A percentile compares a stretch with the other conserved stretches of the same genome.
phyloP scores from a whole-genome alignment of 2,888 invertebrate genomes.

The Cataglyphis livida region DNA sequence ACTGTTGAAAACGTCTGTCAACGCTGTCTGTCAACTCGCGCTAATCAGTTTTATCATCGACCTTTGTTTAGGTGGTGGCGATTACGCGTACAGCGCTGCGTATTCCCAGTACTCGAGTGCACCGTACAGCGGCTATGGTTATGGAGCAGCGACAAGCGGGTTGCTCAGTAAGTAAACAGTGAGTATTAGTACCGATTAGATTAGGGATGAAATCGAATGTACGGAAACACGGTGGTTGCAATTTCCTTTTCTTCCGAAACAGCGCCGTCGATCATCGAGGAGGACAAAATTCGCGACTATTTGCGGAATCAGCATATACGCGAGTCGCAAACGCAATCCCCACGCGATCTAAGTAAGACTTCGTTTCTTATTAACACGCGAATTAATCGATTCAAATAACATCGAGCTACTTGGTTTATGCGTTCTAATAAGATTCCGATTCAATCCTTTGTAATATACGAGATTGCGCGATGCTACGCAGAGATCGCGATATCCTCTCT shows the following conservation, averaged over 20 bases:
- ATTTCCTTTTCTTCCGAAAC: background rate
- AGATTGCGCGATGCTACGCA: slow-evolving; percentile 38
- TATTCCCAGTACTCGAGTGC: slow-evolving; percentile 93
- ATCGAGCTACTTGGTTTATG: slow-evolving; percentile 26
- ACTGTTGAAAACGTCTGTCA: background rate
- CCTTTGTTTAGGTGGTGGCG: slow-evolving; percentile 87
- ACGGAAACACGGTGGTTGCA: slow-evolving; percentile 49
- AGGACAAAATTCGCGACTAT: background rate
- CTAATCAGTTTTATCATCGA: slow-evolving; percentile 45
- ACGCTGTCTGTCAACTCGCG: background rate
- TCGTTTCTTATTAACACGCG: slow-evolving; percentile 54
- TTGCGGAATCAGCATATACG: background rate
- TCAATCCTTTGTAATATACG: slow-evolving; percentile 58
- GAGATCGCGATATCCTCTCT: slow-evolving; percentile 56
- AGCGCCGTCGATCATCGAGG: background rate
- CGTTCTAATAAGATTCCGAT: slow-evolving; percentile 43
- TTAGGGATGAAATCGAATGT: slow-evolving; percentile 75
- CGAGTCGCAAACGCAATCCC: slow-evolving; percentile 2
- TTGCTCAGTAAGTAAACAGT: slow-evolving; percentile 91
- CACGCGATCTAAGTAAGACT: background rate
- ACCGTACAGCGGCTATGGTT: slow-evolving; percentile 89
- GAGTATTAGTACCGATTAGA: slow-evolving; percentile 87
- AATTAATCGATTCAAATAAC: slow-evolving; percentile 53
- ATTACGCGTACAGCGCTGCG: slow-evolving; percentile 91
- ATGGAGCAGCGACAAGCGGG: slow-evolving; percentile 89